Conservation (phyloP, 1,140 invertebrate species). For the Drosophila hydei region DNA sequence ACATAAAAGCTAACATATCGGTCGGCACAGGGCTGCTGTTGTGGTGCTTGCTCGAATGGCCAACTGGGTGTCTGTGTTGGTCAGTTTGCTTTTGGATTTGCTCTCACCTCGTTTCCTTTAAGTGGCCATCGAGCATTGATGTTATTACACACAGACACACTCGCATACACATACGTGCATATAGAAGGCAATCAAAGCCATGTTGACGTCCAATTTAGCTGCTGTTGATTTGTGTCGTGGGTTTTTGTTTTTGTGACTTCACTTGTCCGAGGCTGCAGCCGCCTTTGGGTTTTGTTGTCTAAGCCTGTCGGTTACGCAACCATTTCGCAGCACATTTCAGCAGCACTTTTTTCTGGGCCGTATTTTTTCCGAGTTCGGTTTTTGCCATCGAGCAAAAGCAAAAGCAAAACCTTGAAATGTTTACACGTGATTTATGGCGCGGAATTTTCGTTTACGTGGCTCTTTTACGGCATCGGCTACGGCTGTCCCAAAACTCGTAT, state of each 20-base stretch:
- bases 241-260: conserved; percentile 31
- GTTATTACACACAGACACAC: conserved; percentile 1
- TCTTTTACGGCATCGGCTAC: background rate
- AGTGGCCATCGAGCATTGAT: conserved; percentile 15
- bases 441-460: conserved; percentile 74
- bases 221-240: conserved; percentile 75
- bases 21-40: background rate
- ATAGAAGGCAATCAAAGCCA: conserved; percentile 67
- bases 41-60: conserved; percentile 38
- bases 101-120: conserved; percentile 30
- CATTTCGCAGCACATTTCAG: conserved; percentile 43
- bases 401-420: conserved; percentile 52
- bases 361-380: conserved; percentile 13
- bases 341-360: conserved; percentile 16
- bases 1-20: conserved; percentile 2
- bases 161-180: background rate
- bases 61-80: conserved; percentile 36
- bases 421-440: conserved; percentile 75
- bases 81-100: conserved; percentile 44
- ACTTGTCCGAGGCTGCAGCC: conserved; percentile 23
- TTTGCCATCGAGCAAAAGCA: conserved; percentile 37
- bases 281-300: conserved; percentile 33
- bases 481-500: background rate
- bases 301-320: conserved; percentile 67
- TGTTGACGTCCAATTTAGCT: conserved; percentile 77